Evolutionary conservation across 1,140 invertebrate species (phyloP), one percentile per base, ranked within the genome.

Genomic region (Diorhabda sublineata): DNA sequence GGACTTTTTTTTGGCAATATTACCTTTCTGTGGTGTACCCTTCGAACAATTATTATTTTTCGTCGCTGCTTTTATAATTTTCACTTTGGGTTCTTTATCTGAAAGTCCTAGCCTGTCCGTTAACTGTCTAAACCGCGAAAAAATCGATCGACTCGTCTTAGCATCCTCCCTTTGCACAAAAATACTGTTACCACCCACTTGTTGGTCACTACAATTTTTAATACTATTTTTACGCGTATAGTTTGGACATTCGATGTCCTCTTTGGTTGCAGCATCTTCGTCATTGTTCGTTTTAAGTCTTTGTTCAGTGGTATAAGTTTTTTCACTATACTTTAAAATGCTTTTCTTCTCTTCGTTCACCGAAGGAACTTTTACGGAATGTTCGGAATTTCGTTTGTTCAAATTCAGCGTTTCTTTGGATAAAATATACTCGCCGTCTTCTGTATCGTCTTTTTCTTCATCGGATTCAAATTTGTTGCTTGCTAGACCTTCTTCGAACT

Each of bases 321-420:
- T 74, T 57, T 75, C 74, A 65, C 68, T 67, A 68, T 65, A 73
- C 64, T 80, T 80, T 56, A 80, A 68, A 52, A 80, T 80, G 64
- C 78, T 79, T 41, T 69, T 70, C 63, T 78, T 80, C 63, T 80
- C 79, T 4, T 80, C 79, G n/a, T 69, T 42, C 43, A 58, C 64
- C 5, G 58, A 8, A 11, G 66, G 66, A n/a, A 71, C 57, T 70
- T 79, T 80, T 0, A 79, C 74, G 6, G 73, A 75, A 70, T 80
- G 75, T 69, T 79, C 78, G 4, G 78, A 81, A 61, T 81, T 81
- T 47, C 78, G 67, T 66, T 80, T 80, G 66, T 81, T 81, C 57
- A 81, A 66, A 69, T 78, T 79, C 4, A 81, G 68, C 11, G 79
- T 81, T 70, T 80, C 79, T 66, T 79, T 79, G 11, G 79, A 79